Evolutionary conservation across 2,888 invertebrate species (phyloP), one percentile per base, ranked within the genome.

Genomic region (Caenorhabditis sp.): DNA sequence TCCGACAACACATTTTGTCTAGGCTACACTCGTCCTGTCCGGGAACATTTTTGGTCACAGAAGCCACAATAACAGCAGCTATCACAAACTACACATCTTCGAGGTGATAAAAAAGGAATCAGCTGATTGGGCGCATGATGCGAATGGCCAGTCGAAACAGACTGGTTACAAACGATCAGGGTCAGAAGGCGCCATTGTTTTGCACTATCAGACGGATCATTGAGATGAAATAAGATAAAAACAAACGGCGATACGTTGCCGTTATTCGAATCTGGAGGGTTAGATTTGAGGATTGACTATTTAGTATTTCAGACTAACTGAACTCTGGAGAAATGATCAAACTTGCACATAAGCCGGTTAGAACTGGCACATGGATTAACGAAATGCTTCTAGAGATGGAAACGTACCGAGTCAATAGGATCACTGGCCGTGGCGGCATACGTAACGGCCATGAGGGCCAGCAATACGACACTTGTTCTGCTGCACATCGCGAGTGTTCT

Each of bases 361-460:
- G n/a, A n/a, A n/a, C n/a, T n/a, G n/a, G n/a, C n/a, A n/a, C n/a
- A n/a, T n/a, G n/a, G n/a, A n/a, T n/a, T 20, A 20, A 27, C 20
- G 15, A 45, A 32, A 46, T n/a, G n/a, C n/a, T n/a, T n/a, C n/a
- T n/a, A n/a, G n/a, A n/a, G n/a, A n/a, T 2, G 35, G 9, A 35
- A 9, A 56, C 70, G 52, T 39, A 59, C 70, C n/a, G 70, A 70
- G 58, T 70, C 70, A 26, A 70, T 70, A 24, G 70, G 70, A 59
- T 70, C 70, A 7, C 59, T 35, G 13, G 70, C 70, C 2, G 70
- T 70, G 9, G 59, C 52, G 2, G 70, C 70, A 15, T 43, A 17
- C 9, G 35, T 9, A 9, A 24, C 53, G 11, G 41, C 43, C 15
- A 59, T 15, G 0, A 59, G 22, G 5, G 48, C 22, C 11, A 70